Evolutionary conservation across 2,113 vertebrate genomes (phyloP), one percentile per base, ranked within the genome.

Genomic region (Hippocampus barbouri): DNA sequence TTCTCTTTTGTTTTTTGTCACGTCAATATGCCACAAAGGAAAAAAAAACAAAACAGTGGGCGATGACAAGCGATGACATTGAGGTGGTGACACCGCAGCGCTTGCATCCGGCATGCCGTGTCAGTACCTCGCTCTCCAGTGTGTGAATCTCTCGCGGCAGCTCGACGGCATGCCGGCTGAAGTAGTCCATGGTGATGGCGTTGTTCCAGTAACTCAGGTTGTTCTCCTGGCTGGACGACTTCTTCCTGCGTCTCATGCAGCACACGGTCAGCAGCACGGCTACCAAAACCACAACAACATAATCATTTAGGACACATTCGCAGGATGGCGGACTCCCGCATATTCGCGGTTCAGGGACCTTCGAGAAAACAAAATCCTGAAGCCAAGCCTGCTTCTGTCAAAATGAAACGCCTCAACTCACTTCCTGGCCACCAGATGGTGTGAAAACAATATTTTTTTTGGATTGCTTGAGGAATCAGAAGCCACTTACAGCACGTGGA

Each of bases 131-230:
- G 49, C 94, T 96, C 87, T 97, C 97, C 79, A 98, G 91, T 57
- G 96, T 95, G 86, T 96, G 95, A 80, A 99, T 98, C 90, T 98
- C 96, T 82, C 96, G 91, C 0, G 97, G 97, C 51, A 98, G 85
- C 90, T 98, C 97, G 71, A 99, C 97, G 0, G 97, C 97, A 8
- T 98, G 95, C 60, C 94, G 92, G 92, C 93, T 98, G 91, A 99
- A 99, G 92, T 99, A 99, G 91, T 99, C 97, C 97, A 98, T 98
- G 83, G 97, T 99, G 90, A 99, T 98, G 84, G 96, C 94, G 8
- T 99, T 97, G 91, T 99, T 99, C 97, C 97, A 99, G 83, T 99
- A 99, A 91, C 97, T 99, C 91, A 98, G 91, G 85, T 96, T 98
- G 90, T 95, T 98, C 91, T 99, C 97, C 4, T 96, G 96, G 88